Conservation (phyloP, 2,113 vertebrate species). For the Pelmatolapia mariae region DNA sequence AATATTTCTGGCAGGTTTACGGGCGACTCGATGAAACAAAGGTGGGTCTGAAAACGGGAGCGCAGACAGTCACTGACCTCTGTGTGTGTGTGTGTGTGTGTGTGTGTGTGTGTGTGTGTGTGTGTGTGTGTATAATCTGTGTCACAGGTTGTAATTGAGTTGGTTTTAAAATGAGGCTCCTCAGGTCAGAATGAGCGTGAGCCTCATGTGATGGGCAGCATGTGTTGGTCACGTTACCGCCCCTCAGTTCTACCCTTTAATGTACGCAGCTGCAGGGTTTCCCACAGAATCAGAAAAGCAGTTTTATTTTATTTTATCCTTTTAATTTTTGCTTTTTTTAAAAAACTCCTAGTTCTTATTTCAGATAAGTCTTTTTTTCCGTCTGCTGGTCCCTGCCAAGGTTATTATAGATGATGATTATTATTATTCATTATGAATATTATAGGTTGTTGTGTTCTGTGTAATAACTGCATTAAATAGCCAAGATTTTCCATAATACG, state of each 20-base stretch:
- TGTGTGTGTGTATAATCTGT: not conserved
- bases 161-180: not conserved
- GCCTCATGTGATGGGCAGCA: conserved; percentile 22
- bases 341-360: not conserved
- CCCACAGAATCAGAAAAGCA: not conserved
- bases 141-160: not conserved
- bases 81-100: not conserved
- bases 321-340: not conserved
- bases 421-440: not conserved
- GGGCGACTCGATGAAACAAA: conserved; percentile 83
- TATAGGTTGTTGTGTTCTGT: not conserved
- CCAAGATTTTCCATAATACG: not conserved
- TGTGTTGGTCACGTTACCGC: not conserved
- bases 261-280: not conserved
- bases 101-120: not conserved
- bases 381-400: not conserved
- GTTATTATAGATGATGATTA: rapidly evolving
- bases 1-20: conserved; percentile 94
- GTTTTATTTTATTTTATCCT: not conserved
- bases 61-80: not conserved
- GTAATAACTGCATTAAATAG: not conserved
- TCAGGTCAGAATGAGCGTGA: not conserved
- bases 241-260: not conserved
- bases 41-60: conserved; percentile 58
- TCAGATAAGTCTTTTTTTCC: not conserved